Conservation (phyloP, 2,797 vertebrate genomes). For the Intellagama lesueurii region DNA sequence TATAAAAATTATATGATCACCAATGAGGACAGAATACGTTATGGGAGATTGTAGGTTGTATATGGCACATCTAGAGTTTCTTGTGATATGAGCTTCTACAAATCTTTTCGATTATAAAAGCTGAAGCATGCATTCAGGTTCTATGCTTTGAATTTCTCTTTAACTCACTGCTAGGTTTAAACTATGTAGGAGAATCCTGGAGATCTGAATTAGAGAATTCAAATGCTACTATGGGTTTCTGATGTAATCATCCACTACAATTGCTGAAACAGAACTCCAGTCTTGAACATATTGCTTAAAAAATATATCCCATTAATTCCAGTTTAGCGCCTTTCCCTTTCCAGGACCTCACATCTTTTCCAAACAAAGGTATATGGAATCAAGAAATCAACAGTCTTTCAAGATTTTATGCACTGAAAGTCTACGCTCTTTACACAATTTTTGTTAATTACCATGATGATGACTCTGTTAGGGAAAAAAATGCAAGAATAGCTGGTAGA, state of each 20-base stretch:
- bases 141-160: neutral
- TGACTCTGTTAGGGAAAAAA: neutral
- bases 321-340: neutral
- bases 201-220: neutral
- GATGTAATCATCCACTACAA: neutral
- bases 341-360: neutral
- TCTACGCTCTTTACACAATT: neutral
- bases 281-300: neutral
- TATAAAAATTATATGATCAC: constrained; percentile 13
- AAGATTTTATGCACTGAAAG: neutral
- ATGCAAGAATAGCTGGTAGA: neutral
- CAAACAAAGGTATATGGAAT: neutral
- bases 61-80: neutral
- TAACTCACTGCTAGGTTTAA: neutral
- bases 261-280: neutral
- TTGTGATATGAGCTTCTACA: neutral
- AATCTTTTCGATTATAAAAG: neutral
- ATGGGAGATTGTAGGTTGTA: neutral
- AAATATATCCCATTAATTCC: neutral
- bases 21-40: neutral
- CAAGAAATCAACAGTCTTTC: neutral
- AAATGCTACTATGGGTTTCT: neutral
- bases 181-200: neutral
- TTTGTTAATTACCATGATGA: too few species aligned
- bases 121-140: neutral